Base-by-base conservation (phyloP, 2,113 vertebrate genomes). In the Muscicapa adusta region DNA sequence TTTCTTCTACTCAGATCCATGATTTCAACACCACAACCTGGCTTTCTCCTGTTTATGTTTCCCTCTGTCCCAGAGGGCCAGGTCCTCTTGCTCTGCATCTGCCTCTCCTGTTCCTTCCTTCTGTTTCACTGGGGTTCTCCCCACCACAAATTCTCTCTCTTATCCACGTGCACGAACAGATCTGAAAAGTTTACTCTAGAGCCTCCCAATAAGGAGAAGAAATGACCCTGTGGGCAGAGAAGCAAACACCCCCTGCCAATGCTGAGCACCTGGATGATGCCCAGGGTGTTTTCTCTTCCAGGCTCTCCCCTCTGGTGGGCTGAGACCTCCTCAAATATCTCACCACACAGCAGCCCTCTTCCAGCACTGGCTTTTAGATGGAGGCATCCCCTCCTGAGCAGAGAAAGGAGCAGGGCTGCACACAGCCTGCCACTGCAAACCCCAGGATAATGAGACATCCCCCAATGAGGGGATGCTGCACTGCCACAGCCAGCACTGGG, bases 401-500 rank as follows among this genome's bases (percentile, higher is more conserved):
- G 58, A 13, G 40, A 13, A 33, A 53, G 74, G 12, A 88, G 47
- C 12, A 18, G 12, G n/a, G 50, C 0, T 73, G 47, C 47, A 34
- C n/a, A 19, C 18, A 54, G n/a, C 13, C 8, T 14, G 43, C 18
- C 40, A 8, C 40, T 3, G 4, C 18, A 23, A 24, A 1, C 62
- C 62, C 17, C 43, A 13, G 42, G 23, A 6, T 0, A 47, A 47
- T 47, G 45, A 47, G 22, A 7, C 4, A 47, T 0, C 16, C 3
- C 53, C n/a, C 63, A 1, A 12, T 0, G 0, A 75, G 53, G 34
- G n/a, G 29, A 29, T 1, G 11, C 47, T n/a, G 48, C 51, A 26
- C 19, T 0, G 0, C 45, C 45, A 36, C 9, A 31, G 45, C 13
- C 57, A 60, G 43, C 2, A 2, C 50, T 0, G 13, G 47, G 11